Evolutionary conservation across 1,140 invertebrate genomes (phyloP).

Genomic region (Gonioctena quinquepunctata): DNA sequence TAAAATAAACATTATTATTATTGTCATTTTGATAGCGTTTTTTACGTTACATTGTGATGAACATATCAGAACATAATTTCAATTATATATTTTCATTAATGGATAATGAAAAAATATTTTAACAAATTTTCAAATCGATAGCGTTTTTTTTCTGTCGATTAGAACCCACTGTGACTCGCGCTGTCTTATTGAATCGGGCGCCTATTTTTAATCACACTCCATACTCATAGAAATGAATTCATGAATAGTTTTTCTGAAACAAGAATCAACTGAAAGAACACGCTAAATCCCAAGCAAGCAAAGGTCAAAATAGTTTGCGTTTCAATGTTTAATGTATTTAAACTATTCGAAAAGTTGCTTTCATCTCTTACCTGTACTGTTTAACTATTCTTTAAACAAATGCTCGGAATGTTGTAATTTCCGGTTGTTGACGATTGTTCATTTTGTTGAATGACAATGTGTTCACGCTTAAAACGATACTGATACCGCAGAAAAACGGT

Average conservation of each 20-base stretch:
- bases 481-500: background rate
- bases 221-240: background rate
- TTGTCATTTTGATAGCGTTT: too few species aligned
- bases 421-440: background rate
- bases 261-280: background rate
- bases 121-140: too few species aligned
- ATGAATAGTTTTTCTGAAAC: background rate
- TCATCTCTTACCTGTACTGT: background rate
- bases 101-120: too few species aligned
- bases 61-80: too few species aligned
- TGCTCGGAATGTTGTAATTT: slow-evolving; percentile 3
- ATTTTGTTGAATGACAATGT: background rate
- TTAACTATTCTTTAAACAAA: slow-evolving; percentile 5
- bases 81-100: too few species aligned
- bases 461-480: background rate
- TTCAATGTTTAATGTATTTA: background rate
- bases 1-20: too few species aligned
- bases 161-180: too few species aligned
- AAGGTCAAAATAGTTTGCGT: background rate
- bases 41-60: too few species aligned
- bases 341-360: background rate
- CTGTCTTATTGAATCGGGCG: too few species aligned
- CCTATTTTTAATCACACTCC: too few species aligned
- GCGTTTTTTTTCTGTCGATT: too few species aligned
- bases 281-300: background rate